Conservation (phyloP, 2,113 vertebrate species). For the Mus pahari region DNA sequence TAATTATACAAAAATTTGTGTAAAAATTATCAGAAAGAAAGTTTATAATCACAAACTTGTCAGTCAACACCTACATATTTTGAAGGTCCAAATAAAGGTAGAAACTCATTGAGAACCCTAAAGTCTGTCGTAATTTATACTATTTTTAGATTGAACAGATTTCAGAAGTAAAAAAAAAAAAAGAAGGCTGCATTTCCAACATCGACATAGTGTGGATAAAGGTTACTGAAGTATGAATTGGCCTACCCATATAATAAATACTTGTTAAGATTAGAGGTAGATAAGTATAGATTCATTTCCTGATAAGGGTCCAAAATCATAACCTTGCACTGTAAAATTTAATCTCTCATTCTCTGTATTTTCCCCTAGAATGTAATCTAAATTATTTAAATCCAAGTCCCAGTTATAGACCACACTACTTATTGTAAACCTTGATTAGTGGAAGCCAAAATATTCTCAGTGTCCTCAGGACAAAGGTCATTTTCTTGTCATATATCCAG, state of each 20-base stretch:
- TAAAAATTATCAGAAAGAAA: constrained; percentile 48
- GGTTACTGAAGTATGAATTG: neutral
- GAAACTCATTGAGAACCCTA: neutral
- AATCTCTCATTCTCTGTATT: constrained; percentile 21
- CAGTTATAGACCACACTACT: neutral
- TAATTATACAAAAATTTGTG: constrained; percentile 51
- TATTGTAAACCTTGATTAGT: neutral
- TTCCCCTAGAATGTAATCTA: constrained; percentile 17
- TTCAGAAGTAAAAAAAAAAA: constrained; percentile 38
- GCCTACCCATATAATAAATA: neutral
- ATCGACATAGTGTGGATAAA: constrained; percentile 20
- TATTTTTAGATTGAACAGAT: constrained; percentile 39
- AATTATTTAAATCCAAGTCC: constrained; percentile 32
- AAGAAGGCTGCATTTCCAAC: neutral
- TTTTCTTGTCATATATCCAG: constrained; percentile 12
- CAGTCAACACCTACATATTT: constrained; percentile 16
- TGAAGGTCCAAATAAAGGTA: neutral
- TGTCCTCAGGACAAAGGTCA: constrained; percentile 10
- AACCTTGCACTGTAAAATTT: constrained; percentile 15
- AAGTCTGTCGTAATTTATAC: neutral
- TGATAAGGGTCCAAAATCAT: neutral
- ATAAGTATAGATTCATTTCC: constrained; percentile 3
- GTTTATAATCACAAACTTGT: constrained; percentile 18
- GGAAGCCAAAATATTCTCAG: constrained; percentile 51
- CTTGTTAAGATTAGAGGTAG: neutral